phyloP scores from a whole-genome alignment of 2,113 vertebrate species.

The Hyla sarda region DNA sequence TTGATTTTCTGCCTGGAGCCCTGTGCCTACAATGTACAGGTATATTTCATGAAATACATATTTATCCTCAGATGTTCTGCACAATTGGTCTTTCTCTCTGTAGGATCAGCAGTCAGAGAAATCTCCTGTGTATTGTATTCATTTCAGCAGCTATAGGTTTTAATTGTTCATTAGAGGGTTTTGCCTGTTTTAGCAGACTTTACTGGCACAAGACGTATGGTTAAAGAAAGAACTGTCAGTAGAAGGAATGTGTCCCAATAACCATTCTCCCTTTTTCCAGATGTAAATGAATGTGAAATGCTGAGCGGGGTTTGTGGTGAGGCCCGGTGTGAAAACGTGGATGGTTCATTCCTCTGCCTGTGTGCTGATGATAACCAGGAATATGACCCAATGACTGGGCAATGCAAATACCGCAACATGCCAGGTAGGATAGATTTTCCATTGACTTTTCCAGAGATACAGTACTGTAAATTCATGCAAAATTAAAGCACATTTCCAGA shows the following conservation, averaged over 20 bases:
- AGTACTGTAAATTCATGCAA: neutral
- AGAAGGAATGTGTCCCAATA: conserved; percentile 50
- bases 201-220: conserved; percentile 52
- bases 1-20: no score
- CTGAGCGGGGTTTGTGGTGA: conserved; percentile 91
- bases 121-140: conserved; percentile 49
- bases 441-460: neutral
- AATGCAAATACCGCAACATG: conserved; percentile 77
- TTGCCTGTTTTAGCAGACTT: conserved; percentile 55
- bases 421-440: conserved; percentile 73
- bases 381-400: conserved; percentile 87
- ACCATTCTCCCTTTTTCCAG: conserved; percentile 72
- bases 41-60: neutral
- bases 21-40: neutral
- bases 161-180: conserved; percentile 57
- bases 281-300: conserved; percentile 95
- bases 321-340: conserved; percentile 89
- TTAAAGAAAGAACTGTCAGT: conserved; percentile 58
- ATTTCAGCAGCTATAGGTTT: conserved; percentile 52
- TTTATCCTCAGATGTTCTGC: neutral
- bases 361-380: conserved; percentile 87
- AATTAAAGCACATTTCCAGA: conserved; percentile 1
- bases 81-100: no score
- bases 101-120: conserved; percentile 14
- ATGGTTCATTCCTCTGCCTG: conserved; percentile 89